phyloP scores from a whole-genome alignment of 2,888 invertebrate species.

The Nebria salina region DNA sequence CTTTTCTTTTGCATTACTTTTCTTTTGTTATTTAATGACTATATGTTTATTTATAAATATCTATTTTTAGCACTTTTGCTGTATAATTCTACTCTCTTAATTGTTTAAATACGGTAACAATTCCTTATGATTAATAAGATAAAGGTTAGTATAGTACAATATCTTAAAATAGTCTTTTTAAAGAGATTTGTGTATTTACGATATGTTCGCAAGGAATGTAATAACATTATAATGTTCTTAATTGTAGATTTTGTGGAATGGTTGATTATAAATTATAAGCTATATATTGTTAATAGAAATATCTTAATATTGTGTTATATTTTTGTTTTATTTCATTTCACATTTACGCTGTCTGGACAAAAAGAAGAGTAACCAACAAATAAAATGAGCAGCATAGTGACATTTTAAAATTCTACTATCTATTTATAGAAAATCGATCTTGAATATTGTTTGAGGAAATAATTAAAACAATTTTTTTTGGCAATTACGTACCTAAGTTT shows the following conservation, averaged over 20 bases:
- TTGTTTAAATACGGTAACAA: constrained; percentile 50
- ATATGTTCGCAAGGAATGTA: constrained; percentile 61
- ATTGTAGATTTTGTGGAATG: constrained; percentile 66
- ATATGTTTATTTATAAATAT: constrained; percentile 49
- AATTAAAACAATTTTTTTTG: too few species aligned
- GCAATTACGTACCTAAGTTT: too few species aligned
- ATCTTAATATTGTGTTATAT: constrained; percentile 61
- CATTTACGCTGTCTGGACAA: not conserved
- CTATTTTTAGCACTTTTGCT: constrained; percentile 47
- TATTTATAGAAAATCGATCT: too few species aligned
- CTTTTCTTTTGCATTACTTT: constrained; percentile 13
- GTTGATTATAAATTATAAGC: constrained; percentile 65
- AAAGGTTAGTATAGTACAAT: constrained; percentile 54
- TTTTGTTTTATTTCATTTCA: constrained; percentile 41
- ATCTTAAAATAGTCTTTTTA: constrained; percentile 26
- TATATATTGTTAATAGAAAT: constrained; percentile 67
- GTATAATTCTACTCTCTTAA: constrained; percentile 46
- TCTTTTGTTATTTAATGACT: constrained; percentile 47
- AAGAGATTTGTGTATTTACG: constrained; percentile 35
- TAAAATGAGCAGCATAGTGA: too few species aligned
- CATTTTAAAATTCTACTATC: too few species aligned
- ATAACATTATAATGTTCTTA: constrained; percentile 64
- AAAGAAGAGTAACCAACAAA: too few species aligned
- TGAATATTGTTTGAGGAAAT: too few species aligned
- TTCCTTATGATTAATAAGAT: constrained; percentile 55